Percentiles rank a stretch among this genome's conserved stretches.
Conservation (phyloP, 1,140 invertebrate species). For the Coelopa frigida region DNA sequence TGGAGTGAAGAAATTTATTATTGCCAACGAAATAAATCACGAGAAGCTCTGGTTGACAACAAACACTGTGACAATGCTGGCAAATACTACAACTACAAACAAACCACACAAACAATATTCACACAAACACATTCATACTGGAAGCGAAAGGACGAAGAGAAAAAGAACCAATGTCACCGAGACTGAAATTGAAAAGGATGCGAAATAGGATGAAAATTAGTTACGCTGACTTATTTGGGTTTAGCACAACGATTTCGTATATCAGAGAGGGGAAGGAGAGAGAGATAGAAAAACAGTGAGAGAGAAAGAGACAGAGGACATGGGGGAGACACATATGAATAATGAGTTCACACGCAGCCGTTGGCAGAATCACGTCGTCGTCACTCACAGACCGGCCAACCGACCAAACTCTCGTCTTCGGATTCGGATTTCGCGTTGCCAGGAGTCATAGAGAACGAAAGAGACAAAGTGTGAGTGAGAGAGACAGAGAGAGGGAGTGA, state of each 20-base stretch:
- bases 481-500: neutral
- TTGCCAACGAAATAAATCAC: conserved; percentile 15
- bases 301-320: neutral
- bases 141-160: too few relatives aligned
- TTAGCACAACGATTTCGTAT: neutral
- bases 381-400: conserved; percentile 1
- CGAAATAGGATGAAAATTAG: conserved; percentile 12
- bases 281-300: neutral
- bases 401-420: conserved; percentile 2
- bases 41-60: too few relatives aligned
- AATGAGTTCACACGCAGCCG: too few relatives aligned
- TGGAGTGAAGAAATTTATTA: conserved; percentile 18
- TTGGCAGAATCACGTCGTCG: conserved; percentile 3
- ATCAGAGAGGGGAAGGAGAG: neutral
- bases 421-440: too few relatives aligned
- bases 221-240: conserved; percentile 5
- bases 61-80: conserved; percentile 2
- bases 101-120: too few relatives aligned
- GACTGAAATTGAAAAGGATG: conserved; percentile 10
- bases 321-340: conserved; percentile 1
- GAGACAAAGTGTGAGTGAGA: too few relatives aligned
- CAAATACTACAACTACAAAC: too few relatives aligned
- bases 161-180: neutral
- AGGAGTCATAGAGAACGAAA: too few relatives aligned
- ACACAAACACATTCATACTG: too few relatives aligned